Conservation (phyloP, 64 coral and sea anemone species). For the Acropora tenuis region DNA sequence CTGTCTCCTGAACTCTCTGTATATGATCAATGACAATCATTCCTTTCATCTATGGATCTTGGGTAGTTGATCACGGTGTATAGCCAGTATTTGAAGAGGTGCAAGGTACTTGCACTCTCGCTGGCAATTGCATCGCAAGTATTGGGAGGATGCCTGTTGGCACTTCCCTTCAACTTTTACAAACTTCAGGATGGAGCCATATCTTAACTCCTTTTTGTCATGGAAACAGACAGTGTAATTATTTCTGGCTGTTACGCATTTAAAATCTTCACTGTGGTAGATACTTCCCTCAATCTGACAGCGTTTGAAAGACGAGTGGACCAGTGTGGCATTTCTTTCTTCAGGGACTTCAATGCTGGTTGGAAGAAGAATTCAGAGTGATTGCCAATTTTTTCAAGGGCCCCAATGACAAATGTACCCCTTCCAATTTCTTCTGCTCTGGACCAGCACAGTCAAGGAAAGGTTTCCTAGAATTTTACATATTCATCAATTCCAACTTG, state of each 20-base stretch:
- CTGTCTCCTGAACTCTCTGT: slow-evolving; percentile 14
- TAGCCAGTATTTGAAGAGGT: slow-evolving; percentile 15
- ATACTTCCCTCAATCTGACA: slow-evolving; percentile 29
- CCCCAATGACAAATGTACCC: slow-evolving; percentile 44
- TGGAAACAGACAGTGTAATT: not conserved
- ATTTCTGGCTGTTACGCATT: slow-evolving; percentile 20
- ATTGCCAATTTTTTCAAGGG: slow-evolving; percentile 9
- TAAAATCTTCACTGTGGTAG: slow-evolving; percentile 42
- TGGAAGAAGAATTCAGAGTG: not conserved
- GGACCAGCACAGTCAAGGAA: slow-evolving; percentile 12
- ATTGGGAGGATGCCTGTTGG: slow-evolving; percentile 20
- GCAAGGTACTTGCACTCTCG: slow-evolving; percentile 36
- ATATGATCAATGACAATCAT: slow-evolving; percentile 36
- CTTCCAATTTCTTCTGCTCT: slow-evolving; percentile 24
- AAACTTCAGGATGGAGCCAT: slow-evolving; percentile 40
- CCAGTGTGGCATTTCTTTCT: slow-evolving; percentile 32
- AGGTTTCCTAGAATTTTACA: slow-evolving; percentile 7
- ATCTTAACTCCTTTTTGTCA: not conserved
- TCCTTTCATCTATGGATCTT: slow-evolving; percentile 6
- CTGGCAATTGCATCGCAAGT: slow-evolving; percentile 19
- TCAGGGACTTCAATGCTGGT: slow-evolving; percentile 15
- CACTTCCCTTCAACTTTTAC: slow-evolving; percentile 25
- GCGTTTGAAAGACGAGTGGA: slow-evolving; percentile 52
- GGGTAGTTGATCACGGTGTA: slow-evolving; percentile 18
- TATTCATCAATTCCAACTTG: not conserved